Evolutionary conservation across 2,888 invertebrate species (phyloP).

Genomic region (Apodemia hepburni): DNA sequence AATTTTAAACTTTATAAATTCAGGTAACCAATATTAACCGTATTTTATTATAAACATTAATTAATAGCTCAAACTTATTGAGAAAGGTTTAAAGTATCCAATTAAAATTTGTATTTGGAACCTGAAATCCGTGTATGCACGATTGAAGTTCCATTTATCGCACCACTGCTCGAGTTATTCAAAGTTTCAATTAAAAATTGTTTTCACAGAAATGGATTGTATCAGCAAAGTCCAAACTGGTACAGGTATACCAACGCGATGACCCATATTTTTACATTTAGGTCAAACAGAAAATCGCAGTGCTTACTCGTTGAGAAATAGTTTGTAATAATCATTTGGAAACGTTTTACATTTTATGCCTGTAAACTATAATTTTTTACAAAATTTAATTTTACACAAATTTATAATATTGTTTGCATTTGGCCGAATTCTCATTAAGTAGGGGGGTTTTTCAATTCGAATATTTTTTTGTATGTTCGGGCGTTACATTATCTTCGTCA

Average conservation of each 20-base stretch:
- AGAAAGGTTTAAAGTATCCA: not conserved
- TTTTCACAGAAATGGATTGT: slow-evolving; percentile 44
- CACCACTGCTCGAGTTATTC: slow-evolving; percentile 30
- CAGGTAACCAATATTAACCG: too few species aligned
- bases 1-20: too few species aligned
- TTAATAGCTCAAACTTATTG: not conserved
- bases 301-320: slow-evolving; percentile 37
- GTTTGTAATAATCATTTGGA: slow-evolving; percentile 20
- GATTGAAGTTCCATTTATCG: slow-evolving; percentile 27
- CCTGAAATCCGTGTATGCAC: slow-evolving; percentile 18
- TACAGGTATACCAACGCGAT: slow-evolving; percentile 37
- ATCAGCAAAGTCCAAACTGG: slow-evolving; percentile 35
- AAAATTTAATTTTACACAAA: too few species aligned
- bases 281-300: slow-evolving; percentile 59
- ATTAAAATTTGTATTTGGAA: slow-evolving; percentile 15
- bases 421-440: too few species aligned
- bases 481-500: too few species aligned
- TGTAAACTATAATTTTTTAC: not conserved
- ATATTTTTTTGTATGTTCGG: too few species aligned
- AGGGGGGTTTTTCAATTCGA: too few species aligned
- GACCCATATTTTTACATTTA: slow-evolving; percentile 64
- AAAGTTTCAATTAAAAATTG: slow-evolving; percentile 53
- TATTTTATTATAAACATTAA: too few species aligned
- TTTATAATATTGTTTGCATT: too few species aligned
- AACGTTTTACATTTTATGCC: slow-evolving; percentile 14